These are phyloP conservation scores for Lysandra bellargus DNA, from an alignment of 2,888 invertebrate species.

Conservation along the genomic window DNA sequence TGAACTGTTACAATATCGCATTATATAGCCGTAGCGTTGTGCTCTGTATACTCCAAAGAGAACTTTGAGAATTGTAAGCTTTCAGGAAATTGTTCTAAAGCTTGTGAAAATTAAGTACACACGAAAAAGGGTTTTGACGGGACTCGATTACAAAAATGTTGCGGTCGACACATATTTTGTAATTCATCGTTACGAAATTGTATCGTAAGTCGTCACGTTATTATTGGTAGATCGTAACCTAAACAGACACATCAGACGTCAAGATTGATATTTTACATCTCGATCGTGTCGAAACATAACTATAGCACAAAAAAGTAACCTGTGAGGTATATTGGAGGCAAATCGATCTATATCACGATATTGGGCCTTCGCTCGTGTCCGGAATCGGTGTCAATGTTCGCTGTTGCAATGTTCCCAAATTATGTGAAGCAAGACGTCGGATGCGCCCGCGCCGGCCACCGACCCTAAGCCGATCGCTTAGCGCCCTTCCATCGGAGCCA, in stretches of 20 bases:
- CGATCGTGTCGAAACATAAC: slow-evolving; percentile 7
- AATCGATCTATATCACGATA: slow-evolving; percentile 42
- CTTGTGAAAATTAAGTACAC: neutral
- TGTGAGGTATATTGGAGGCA: slow-evolving; percentile 11
- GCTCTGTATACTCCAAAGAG: neutral
- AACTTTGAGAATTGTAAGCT: neutral
- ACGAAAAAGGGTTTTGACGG: neutral
- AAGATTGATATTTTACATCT: slow-evolving; percentile 5
- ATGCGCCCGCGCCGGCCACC: slow-evolving; percentile 55
- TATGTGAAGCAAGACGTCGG: slow-evolving; percentile 66
- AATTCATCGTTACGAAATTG: neutral
- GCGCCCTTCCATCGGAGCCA: slow-evolving; percentile 61
- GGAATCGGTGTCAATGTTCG: slow-evolving; percentile 78
- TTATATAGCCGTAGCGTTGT: neutral
- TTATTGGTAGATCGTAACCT: neutral
- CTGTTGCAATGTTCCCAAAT: slow-evolving; percentile 78
- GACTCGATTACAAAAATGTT: neutral
- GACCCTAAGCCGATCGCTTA: slow-evolving; percentile 49
- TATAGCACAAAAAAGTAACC: slow-evolving; percentile 10
- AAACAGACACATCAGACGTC: neutral
- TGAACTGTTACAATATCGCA: neutral
- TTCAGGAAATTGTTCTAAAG: neutral
- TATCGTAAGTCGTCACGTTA: neutral
- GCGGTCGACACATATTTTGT: neutral
- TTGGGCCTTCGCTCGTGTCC: slow-evolving; percentile 61